Percentiles rank a stretch among this genome's conserved stretches.
phyloP scores from a whole-genome alignment of 2,797 vertebrate genomes.

The Podarcis siculus region DNA sequence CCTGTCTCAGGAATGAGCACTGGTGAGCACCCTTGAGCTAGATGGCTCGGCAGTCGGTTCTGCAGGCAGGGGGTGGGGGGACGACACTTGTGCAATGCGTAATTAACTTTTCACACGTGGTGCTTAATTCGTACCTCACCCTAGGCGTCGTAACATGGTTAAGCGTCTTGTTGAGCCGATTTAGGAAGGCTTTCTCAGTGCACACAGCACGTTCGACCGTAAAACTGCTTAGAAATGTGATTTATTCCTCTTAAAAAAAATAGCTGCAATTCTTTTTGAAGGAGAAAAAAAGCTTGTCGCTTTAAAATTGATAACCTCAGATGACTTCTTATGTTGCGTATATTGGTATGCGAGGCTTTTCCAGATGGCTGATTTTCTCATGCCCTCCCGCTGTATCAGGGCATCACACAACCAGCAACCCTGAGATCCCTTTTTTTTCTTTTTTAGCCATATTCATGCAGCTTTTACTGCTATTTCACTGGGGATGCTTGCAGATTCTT shows the following conservation, averaged over 20 bases:
- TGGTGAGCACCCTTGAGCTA: not conserved
- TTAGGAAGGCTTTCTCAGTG: not conserved
- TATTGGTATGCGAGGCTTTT: conserved; percentile 24
- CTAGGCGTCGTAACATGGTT: not conserved
- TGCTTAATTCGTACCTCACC: not conserved
- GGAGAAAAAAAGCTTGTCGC: not conserved
- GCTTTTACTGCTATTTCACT: not conserved
- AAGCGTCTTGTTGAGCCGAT: not conserved
- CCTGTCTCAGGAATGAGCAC: not conserved
- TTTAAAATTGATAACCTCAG: conserved; percentile 34
- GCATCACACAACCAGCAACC: conserved; percentile 5
- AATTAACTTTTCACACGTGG: not conserved
- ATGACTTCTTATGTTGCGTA: not conserved
- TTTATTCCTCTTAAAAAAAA: conserved; percentile 28
- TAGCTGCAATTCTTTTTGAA: not conserved
- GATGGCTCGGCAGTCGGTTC: not conserved
- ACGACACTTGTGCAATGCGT: not conserved
- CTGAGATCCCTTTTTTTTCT: not conserved
- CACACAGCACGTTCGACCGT: not conserved
- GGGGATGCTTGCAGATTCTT: not conserved
- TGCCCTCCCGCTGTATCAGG: conserved; percentile 10
- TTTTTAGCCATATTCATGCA: not conserved
- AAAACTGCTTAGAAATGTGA: conserved; percentile 37
- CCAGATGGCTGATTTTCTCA: conserved; percentile 29
- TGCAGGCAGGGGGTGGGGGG: not conserved